phyloP scores from a whole-genome alignment of 2,888 invertebrate species.

The Andrena haemorrhoa region DNA sequence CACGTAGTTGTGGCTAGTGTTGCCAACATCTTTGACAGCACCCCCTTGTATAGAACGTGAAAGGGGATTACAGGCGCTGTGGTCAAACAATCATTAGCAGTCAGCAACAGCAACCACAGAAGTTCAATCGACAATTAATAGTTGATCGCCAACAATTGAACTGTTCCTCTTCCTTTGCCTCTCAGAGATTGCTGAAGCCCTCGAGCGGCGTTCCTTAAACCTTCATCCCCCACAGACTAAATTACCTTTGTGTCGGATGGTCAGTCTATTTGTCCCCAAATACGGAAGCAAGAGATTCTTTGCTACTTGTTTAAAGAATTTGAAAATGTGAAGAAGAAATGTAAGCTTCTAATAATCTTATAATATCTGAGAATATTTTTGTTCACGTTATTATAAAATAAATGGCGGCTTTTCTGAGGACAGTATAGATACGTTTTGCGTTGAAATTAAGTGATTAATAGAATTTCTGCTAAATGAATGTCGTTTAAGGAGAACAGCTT shows the following conservation, averaged over 20 bases:
- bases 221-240: neutral
- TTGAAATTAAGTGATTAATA: neutral
- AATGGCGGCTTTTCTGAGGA: neutral
- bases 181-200: neutral
- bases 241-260: neutral
- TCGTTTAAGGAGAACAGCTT: neutral
- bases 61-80: neutral
- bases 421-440: too few relatives aligned
- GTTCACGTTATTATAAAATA: neutral
- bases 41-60: neutral
- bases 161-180: neutral
- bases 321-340: neutral
- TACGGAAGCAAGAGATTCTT: neutral
- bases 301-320: neutral
- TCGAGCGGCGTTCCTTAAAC: neutral
- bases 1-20: neutral
- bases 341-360: too few relatives aligned
- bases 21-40: neutral
- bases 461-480: neutral
- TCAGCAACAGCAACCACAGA: neutral
- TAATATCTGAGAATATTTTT: too few relatives aligned
- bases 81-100: conserved; percentile 9
- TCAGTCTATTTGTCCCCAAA: neutral
- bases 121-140: conserved; percentile 2
- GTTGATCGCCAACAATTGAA: conserved; percentile 1